Evolutionary conservation across 1,140 invertebrate genomes (phyloP).

Genomic region (Pemphigus obesinymphae): DNA sequence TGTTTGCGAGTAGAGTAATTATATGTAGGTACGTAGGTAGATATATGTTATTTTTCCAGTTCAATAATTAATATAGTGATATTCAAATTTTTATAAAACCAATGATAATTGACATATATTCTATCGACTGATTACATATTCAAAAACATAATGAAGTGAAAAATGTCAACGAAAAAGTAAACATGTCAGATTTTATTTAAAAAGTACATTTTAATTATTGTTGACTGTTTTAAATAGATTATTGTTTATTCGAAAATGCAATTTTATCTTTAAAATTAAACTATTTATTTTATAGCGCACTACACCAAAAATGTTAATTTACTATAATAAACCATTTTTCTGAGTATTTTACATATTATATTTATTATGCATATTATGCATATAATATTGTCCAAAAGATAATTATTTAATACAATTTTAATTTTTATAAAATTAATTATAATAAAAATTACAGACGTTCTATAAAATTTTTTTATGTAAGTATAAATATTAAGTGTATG

Average conservation of each 20-base stretch:
- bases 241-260: neutral
- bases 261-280: neutral
- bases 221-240: neutral
- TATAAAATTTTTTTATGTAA: too few relatives aligned
- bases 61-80: neutral
- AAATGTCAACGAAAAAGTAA: neutral
- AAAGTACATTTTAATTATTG: neutral
- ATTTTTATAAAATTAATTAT: too few relatives aligned
- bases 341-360: too few relatives aligned
- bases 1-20: neutral
- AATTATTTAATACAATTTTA: too few relatives aligned
- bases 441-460: too few relatives aligned
- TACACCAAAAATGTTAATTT: too few relatives aligned
- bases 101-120: neutral
- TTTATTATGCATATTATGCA: too few relatives aligned
- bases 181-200: neutral
- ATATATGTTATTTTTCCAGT: neutral
- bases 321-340: too few relatives aligned
- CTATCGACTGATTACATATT: neutral
- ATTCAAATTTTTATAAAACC: constrained; percentile 16
- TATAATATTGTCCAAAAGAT: too few relatives aligned
- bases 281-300: neutral
- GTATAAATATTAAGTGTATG: too few relatives aligned
- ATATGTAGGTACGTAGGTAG: neutral
- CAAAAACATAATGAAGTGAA: neutral